phyloP scores from a whole-genome alignment of 2,113 vertebrate genomes.

The Labeo rohita region DNA sequence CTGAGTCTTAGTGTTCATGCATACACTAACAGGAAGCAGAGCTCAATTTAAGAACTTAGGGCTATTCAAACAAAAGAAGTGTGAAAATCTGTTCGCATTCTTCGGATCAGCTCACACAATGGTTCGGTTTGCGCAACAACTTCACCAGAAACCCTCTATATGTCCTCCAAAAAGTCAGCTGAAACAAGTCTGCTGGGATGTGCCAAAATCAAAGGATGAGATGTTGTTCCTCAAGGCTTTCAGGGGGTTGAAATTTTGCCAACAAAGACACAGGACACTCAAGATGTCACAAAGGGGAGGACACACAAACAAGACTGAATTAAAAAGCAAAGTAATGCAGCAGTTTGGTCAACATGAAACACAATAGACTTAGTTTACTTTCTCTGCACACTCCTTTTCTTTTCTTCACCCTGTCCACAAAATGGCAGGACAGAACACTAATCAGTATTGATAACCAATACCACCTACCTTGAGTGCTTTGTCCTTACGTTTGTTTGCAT shows the following conservation, averaged over 20 bases:
- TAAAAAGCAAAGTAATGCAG: slow-evolving; percentile 39
- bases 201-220: slow-evolving; percentile 21
- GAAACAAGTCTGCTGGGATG: background rate
- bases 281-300: slow-evolving; percentile 39
- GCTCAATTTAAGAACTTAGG: background rate
- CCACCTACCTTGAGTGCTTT: slow-evolving; percentile 64
- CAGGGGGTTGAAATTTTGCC: slow-evolving; percentile 25
- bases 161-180: slow-evolving; percentile 1
- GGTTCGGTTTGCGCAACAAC: background rate
- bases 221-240: slow-evolving; percentile 29
- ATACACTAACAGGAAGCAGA: slow-evolving; percentile 21
- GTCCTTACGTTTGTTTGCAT: slow-evolving; percentile 38
- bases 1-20: background rate
- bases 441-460: slow-evolving; percentile 55
- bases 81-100: background rate
- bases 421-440: slow-evolving; percentile 53
- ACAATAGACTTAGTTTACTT: slow-evolving; percentile 45
- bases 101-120: background rate
- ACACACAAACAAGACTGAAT: slow-evolving; percentile 26
- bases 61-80: slow-evolving; percentile 5
- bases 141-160: background rate
- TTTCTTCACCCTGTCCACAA: slow-evolving; percentile 47
- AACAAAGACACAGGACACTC: slow-evolving; percentile 38
- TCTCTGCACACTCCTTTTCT: slow-evolving; percentile 33
- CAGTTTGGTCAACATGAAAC: slow-evolving; percentile 47